phyloP scores from a whole-genome alignment of 2,797 vertebrate species.

The Chaenodraco wilsoni region DNA sequence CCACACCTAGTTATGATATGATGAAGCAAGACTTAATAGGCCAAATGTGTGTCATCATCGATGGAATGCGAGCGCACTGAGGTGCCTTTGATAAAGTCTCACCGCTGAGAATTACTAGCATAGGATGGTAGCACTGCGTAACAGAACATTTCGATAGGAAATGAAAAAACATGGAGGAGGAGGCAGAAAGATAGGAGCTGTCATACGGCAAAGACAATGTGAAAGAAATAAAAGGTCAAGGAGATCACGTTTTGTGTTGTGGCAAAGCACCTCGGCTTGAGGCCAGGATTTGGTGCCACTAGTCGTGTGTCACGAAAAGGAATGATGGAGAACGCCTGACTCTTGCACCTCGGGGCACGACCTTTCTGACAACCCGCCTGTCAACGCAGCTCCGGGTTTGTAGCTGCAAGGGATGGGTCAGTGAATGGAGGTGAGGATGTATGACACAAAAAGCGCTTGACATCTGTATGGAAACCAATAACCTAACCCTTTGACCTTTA shows the following conservation, averaged over 20 bases:
- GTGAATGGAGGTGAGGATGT: constrained; percentile 20
- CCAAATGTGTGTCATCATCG: constrained; percentile 68
- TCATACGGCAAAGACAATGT: neutral
- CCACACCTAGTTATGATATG: constrained; percentile 69
- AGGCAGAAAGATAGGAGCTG: neutral
- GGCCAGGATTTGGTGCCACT: constrained; percentile 46
- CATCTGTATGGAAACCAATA: constrained; percentile 18
- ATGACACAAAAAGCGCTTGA: neutral
- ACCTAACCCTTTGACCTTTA: constrained; percentile 18
- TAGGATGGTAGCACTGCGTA: neutral
- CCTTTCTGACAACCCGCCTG: constrained; percentile 69
- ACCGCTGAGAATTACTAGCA: constrained; percentile 31
- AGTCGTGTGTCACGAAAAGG: constrained; percentile 72
- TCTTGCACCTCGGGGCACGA: constrained; percentile 55
- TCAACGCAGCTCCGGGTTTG: constrained; percentile 40
- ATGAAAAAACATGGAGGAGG: neutral
- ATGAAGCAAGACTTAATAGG: constrained; percentile 58
- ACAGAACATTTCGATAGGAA: constrained; percentile 5
- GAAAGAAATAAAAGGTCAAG: constrained; percentile 53
- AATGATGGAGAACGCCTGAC: constrained; percentile 38
- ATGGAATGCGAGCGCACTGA: constrained; percentile 29
- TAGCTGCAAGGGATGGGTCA: constrained; percentile 51
- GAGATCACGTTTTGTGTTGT: constrained; percentile 44
- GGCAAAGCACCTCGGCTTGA: constrained; percentile 52
- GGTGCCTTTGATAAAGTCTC: constrained; percentile 48